Evolutionary conservation across 2,888 invertebrate genomes (phyloP), one percentile per base, ranked within the genome.

Genomic region (Sinodicranocentrus sp.): DNA sequence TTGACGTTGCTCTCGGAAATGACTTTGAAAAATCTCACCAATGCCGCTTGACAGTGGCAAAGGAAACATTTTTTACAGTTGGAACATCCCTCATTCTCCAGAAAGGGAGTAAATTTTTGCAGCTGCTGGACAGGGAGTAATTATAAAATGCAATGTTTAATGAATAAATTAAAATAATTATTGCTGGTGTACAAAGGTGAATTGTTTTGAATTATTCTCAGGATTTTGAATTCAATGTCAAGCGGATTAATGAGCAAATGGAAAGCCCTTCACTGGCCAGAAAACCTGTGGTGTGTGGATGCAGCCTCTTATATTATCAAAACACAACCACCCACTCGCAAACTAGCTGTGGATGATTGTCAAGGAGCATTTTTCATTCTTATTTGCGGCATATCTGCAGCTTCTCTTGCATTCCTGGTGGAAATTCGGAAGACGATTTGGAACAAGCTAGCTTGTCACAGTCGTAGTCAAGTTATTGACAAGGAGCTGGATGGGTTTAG

Each of bases 211-310:
- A 13, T 39, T 5, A 8, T 39, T 25, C 44, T 19, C n/a, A 88
- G 89, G 39, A 86, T 88, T 43, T 70, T 80, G 0, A 61, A 70
- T 19, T 10, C 77, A 0, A 61, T 88, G n/a, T 54, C 85, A 1
- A 87, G 87, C 6, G 89, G 89, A 15, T 43, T 89, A 15, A 85
- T 89, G 85, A 85, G 85, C 15, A 88, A 88, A 75, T 89, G 87
- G 87, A 88, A 89, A 67, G 19, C 8, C 10, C 26, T 86, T 0
- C 86, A 88, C 73, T 89, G 89, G 89, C 87, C 87, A 8, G 52
- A 76, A 10, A 79, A 84, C 63, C 48, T 87, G 44, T 82, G 70
- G 75, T 89, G 89, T 79, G 76, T 43, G 1, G 87, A 89, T 59
- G 89, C 88, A 2, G 86, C 85, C 1, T 59, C 84, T 0, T 88